Evolutionary conservation across 2,888 invertebrate genomes (phyloP).

Genomic region (Drepana falcataria): DNA sequence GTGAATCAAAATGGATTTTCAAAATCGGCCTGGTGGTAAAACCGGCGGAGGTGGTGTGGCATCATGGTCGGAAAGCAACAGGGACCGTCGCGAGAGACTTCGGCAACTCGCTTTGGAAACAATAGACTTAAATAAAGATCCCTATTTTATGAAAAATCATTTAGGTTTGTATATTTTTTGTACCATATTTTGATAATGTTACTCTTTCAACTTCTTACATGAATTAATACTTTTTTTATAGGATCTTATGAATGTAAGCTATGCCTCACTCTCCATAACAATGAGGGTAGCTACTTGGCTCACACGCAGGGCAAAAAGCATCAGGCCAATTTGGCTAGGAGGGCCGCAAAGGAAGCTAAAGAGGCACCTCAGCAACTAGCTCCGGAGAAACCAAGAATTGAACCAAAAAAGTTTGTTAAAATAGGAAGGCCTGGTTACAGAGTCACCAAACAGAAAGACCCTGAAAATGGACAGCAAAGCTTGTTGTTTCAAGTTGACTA

Average conservation of each 20-base stretch:
- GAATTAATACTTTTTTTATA: slow-evolving; percentile 23
- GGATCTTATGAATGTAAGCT: slow-evolving; percentile 99
- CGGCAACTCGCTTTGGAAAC: slow-evolving; percentile 98
- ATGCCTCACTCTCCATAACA: slow-evolving; percentile 98
- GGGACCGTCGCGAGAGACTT: slow-evolving; percentile 96
- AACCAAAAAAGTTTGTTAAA: slow-evolving; percentile 99
- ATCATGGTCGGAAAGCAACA: slow-evolving; percentile 98
- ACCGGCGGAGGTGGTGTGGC: slow-evolving; percentile 99
- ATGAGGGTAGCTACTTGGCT: slow-evolving; percentile 98
- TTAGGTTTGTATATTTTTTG: slow-evolving; percentile 78
- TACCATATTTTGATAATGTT: background rate
- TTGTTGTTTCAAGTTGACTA: slow-evolving; percentile 97
- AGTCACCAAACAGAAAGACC: slow-evolving; percentile 98
- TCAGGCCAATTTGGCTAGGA: slow-evolving; percentile 97
- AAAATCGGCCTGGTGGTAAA: slow-evolving; percentile 98
- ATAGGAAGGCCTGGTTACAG: slow-evolving; percentile 99
- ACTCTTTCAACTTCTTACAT: slow-evolving; percentile 7
- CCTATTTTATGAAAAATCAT: slow-evolving; percentile 99
- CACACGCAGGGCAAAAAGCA: slow-evolving; percentile 99
- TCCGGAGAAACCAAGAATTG: slow-evolving; percentile 96
- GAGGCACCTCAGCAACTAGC: slow-evolving; percentile 96
- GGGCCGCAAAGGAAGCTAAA: slow-evolving; percentile 99
- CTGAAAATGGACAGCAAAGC: slow-evolving; percentile 97
- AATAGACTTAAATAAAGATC: slow-evolving; percentile 99
- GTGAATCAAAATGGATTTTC: slow-evolving; percentile 91